Evolutionary conservation across 2,113 vertebrate species (phyloP), one percentile per base, ranked within the genome.

Genomic region (Oryzias melastigma): DNA sequence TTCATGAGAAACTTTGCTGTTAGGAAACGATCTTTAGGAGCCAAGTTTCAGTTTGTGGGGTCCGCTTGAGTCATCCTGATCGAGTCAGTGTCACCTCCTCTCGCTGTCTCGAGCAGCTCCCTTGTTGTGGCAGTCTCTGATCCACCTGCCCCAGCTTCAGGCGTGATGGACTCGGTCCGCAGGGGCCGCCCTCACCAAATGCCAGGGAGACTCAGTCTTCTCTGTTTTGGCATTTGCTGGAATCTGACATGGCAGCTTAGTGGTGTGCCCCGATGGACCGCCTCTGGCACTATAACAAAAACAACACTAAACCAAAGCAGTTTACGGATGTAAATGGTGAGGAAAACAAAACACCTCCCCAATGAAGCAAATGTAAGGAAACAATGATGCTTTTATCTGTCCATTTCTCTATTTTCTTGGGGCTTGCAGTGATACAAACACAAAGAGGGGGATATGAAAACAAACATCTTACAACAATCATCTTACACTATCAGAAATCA

Each of bases 401-500:
- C 53, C 56, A 14, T 47, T 57, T 65, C 53, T 41, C 29, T 14
- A 19, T 67, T 58, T 40, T 55, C 7, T 61, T 22, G 66, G 40
- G 24, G 59, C 67, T 78, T 22, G 43, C 64, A 72, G 70, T n/a
- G 74, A 82, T 72, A 42, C 68, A 66, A 69, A 84, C 75, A 69
- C 82, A 83, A 89, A 87, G 81, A 77, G 48, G 66, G 42, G 6
- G 60, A 78, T 82, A 77, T 78, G 70, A 82, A 68, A 75, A 58
- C 68, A 75, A 77, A 83, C 73, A 73, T 86, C 35, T 35, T 35
- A 35, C 35, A 35, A 35, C 35, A 35, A 73, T 90, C 84, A 86
- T 84, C 80, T 79, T 77, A 59, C 77, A 79, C 74, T 65, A 71
- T 62, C 65, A 74, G 62, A 81, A 89, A 91, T 90, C 87, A 86